Base-by-base conservation (phyloP, 92 coral and sea anemone species). In the Micromussa lordhowensis region DNA sequence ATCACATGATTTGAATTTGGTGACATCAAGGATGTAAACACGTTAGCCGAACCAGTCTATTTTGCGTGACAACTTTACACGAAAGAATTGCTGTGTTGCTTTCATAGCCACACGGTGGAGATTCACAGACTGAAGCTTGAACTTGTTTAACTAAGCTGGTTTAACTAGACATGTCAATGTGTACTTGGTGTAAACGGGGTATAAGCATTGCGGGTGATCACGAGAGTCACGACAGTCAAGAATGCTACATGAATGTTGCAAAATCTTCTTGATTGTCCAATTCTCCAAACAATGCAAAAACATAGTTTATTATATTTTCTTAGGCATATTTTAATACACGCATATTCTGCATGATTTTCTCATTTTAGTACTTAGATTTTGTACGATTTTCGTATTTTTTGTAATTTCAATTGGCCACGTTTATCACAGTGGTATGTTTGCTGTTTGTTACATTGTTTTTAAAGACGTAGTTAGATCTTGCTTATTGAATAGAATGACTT, bases 201-300 rank as follows among this genome's bases (percentile, higher is more conserved):
- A 15, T 71, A 10, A 16, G 36, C 83, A 82, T 82, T 82, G 57
- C 72, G 26, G 75, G 38, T 80, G 36, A 9, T 13, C 17, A 15
- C 9, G 85, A 38, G 85, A 68, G 68, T 82, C 72, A 48, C 31
- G 48, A 21, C 77, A 38, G 76, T 18, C 85, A 82, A 82, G 85
- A 28, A 57, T 21, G 7, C 58, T 15, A 71, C 14, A 16, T 6
- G 32, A 38, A 57, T 44, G 51, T 5, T 57, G 36, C 18, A 40
- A 36, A 35, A 44, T 66, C 15, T 30, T 30, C 77, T 82, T 82
- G 85, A 40, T 29, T 64, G 77, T 82, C 58, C n/a, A 77, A 82
- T 66, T 82, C 75, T 66, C 75, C 76, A 68, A 38, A 64, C 85
- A 82, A 82, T 80, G 71, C 32, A 32, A 35, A 4, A 17, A 19